Evolutionary conservation across 2,888 invertebrate species (phyloP).

Genomic region (Pedicia rivosa): DNA sequence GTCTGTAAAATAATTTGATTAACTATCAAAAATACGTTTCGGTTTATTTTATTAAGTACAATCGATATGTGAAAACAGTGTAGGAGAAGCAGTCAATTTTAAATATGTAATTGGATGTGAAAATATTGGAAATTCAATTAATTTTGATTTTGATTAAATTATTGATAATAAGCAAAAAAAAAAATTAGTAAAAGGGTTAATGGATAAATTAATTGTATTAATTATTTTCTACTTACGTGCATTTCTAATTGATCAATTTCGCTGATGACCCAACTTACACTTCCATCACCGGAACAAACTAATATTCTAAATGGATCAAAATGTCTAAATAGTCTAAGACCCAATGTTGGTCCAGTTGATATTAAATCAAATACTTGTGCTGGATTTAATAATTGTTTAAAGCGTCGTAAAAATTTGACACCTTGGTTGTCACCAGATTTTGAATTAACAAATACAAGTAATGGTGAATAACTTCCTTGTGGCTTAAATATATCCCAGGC

Average conservation of each 20-base stretch:
- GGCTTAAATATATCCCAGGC: conserved; percentile 78
- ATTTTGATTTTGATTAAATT: no score
- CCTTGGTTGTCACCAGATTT: conserved; percentile 98
- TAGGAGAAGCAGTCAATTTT: no score
- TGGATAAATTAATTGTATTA: not conserved
- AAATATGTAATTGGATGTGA: no score
- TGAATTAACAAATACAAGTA: conserved; percentile 94
- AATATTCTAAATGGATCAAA: conserved; percentile 92
- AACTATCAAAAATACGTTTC: no score
- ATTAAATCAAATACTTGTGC: conserved; percentile 97
- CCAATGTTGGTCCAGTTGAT: conserved; percentile 69
- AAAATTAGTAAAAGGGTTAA: not conserved
- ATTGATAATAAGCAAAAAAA: not conserved
- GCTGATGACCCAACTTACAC: conserved; percentile 94
- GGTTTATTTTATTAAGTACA: no score
- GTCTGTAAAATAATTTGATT: no score
- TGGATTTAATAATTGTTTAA: conserved; percentile 89
- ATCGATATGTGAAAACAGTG: no score
- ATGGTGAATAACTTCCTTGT: conserved; percentile 43
- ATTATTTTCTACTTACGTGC: conserved; percentile 59
- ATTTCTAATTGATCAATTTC: conserved; percentile 90
- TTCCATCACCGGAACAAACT: conserved; percentile 95
- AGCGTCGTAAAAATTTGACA: conserved; percentile 83
- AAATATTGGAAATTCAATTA: no score
- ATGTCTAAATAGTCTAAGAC: conserved; percentile 75